A percentile compares a stretch with the other conserved stretches of the same genome.
phyloP scores from a whole-genome alignment of 2,113 vertebrate genomes.

The Heterochromis multidens region DNA sequence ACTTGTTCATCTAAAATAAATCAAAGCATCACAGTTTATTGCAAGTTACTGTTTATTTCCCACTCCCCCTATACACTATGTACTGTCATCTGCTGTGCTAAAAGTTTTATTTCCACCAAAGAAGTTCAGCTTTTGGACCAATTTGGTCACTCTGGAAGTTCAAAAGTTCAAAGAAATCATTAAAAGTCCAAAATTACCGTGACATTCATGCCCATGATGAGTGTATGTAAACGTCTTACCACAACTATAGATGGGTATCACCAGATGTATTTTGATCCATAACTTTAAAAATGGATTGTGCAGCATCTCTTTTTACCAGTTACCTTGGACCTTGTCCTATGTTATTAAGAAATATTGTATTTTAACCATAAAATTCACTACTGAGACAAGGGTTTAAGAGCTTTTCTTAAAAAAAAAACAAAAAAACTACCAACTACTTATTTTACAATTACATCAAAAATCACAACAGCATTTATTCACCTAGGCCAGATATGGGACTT shows the following conservation, averaged over 20 bases:
- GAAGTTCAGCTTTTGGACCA: background rate
- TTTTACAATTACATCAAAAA: background rate
- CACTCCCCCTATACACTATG: background rate
- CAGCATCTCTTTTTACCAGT: background rate
- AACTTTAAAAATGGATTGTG: background rate
- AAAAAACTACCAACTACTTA: background rate
- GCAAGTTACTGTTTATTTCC: background rate
- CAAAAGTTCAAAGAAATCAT: background rate
- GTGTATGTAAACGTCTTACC: fast-evolving
- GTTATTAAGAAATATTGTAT: background rate
- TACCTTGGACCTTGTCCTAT: background rate
- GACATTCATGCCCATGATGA: background rate
- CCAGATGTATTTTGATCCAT: background rate
- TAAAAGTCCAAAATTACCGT: background rate
- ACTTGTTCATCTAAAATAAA: background rate
- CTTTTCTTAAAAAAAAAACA: background rate
- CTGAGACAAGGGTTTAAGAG: background rate
- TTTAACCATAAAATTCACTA: background rate
- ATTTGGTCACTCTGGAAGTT: too few species aligned
- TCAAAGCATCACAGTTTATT: background rate
- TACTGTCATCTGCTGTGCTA: background rate
- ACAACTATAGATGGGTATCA: background rate
- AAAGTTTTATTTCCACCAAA: background rate
- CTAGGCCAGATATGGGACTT: background rate
- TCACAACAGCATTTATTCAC: background rate